These are phyloP conservation scores for Lagopus leucura DNA, from an alignment of 2,113 vertebrate genomes.

Conservation along the genomic window DNA sequence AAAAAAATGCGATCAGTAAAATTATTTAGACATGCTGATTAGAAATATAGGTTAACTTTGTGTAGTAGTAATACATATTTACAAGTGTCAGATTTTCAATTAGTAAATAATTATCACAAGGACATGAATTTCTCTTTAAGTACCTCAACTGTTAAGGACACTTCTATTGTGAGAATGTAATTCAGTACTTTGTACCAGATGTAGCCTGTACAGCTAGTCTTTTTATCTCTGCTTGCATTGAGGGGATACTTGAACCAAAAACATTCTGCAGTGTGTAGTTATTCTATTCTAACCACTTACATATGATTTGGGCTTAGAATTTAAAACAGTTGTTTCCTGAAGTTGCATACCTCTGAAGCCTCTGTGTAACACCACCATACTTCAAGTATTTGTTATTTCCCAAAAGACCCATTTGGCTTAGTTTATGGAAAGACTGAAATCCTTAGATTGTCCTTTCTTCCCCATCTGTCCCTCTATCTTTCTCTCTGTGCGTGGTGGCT, in stretches of 20 bases:
- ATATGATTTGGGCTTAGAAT: not conserved
- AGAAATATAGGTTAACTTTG: constrained; percentile 28
- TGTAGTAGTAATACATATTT: constrained; percentile 50
- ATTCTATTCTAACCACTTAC: too few relatives aligned
- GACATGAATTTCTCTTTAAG: constrained; percentile 82
- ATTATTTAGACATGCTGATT: not conserved
- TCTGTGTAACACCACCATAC: not conserved
- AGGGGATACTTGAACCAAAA: constrained; percentile 33
- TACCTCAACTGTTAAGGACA: constrained; percentile 82
- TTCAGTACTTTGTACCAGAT: constrained; percentile 73
- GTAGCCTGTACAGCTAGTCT: constrained; percentile 69
- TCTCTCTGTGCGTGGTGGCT: not conserved
- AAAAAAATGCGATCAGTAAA: not conserved
- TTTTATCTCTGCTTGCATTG: constrained; percentile 64
- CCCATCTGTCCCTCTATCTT: not conserved
- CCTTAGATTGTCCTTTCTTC: not conserved
- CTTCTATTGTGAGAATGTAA: constrained; percentile 79
- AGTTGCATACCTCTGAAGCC: not conserved
- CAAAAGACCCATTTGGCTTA: not conserved
- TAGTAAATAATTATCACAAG: constrained; percentile 83
- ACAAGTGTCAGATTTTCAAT: constrained; percentile 72
- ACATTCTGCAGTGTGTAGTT: not conserved
- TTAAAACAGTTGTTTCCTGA: not conserved
- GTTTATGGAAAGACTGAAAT: not conserved
- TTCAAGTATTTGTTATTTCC: not conserved